Evolutionary conservation across 1,140 invertebrate genomes (phyloP), one percentile per base, ranked within the genome.

Genomic region (Bradysia coprophila): DNA sequence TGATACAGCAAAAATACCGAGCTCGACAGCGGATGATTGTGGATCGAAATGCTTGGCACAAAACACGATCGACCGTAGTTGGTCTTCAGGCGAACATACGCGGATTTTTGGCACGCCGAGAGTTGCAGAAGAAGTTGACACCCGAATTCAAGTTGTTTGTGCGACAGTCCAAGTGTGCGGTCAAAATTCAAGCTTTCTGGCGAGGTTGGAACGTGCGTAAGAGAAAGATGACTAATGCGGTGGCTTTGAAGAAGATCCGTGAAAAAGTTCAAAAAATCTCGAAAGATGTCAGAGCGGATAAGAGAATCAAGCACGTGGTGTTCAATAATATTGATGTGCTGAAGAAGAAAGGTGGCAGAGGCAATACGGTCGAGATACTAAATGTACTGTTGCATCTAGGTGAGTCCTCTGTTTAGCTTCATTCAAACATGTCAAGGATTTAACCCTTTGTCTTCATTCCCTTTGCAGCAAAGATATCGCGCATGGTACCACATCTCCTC

Each of bases 161-260:
- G 45, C 58, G 55, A 38, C 48, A 51, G 2, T 54, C 67, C 37
- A 64, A 56, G 44, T 72, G 76, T 2, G 76, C 73, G 20, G 62
- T 58, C 0, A 68, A 66, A 46, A 79, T 81, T 45, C 77, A 79
- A 59, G 68, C 73, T 13, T 46, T 64, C n/a, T 80, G 74, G 70
- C 69, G 70, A 41, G 76, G 76, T 2, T 69, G 74, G 49, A 52
- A 43, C 13, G 55, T 64, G 13, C 65, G 77, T 9, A 49, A 55
- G 21, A 48, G 46, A 4, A 49, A 49, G 10, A 48, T 48, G 0
- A 48, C n/a, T n/a, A n/a, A n/a, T n/a, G n/a, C n/a, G n/a, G n/a
- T n/a, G n/a, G n/a, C n/a, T n/a, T 43, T 77, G 0, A 52, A 65
- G 9, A 53, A 57, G 16, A 64, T 73, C 22, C 59, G 65, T 0